Percentiles rank a stretch among this genome's conserved stretches.
Evolutionary conservation across 1,140 invertebrate genomes (phyloP).

Genomic region (Cephus cinctus): DNA sequence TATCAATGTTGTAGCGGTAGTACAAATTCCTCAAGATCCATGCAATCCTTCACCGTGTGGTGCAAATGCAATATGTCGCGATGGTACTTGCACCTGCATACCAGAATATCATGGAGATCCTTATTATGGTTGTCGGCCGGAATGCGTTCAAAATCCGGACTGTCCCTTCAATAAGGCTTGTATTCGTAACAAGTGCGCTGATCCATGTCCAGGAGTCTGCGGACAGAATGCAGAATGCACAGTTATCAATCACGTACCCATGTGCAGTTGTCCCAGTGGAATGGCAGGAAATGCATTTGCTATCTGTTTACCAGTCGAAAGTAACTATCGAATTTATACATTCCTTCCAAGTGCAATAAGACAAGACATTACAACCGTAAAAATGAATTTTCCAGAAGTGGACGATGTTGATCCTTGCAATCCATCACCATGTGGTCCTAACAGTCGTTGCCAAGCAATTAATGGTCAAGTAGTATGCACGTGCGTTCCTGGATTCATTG

Average conservation of each 20-base stretch:
- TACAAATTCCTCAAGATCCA: constrained; percentile 51
- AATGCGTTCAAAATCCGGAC: constrained; percentile 70
- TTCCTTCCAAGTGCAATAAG: constrained; percentile 23
- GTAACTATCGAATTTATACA: constrained; percentile 35
- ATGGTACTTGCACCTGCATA: constrained; percentile 64
- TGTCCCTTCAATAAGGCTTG: constrained; percentile 69
- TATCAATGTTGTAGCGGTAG: no score
- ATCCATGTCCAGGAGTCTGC: constrained; percentile 74
- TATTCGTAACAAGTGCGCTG: constrained; percentile 70
- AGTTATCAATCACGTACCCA: constrained; percentile 71
- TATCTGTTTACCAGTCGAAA: constrained; percentile 58
- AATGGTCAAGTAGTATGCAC: constrained; percentile 52
- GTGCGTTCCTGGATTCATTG: constrained; percentile 49
- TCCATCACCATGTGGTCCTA: constrained; percentile 61
- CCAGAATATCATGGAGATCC: constrained; percentile 65
- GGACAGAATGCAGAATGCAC: constrained; percentile 68
- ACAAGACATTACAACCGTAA: constrained; percentile 31
- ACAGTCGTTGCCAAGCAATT: constrained; percentile 56
- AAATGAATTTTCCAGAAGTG: constrained; percentile 20
- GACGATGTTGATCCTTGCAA: constrained; percentile 48
- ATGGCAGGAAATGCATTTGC: constrained; percentile 72
- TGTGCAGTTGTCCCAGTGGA: constrained; percentile 67
- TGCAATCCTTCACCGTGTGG: constrained; percentile 68
- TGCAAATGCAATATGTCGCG: constrained; percentile 63
- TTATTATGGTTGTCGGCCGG: constrained; percentile 66